Percentiles rank a stretch among this genome's conserved stretches.
Evolutionary conservation across 2,113 vertebrate genomes (phyloP).

Genomic region (Cyprinodon variegatus): DNA sequence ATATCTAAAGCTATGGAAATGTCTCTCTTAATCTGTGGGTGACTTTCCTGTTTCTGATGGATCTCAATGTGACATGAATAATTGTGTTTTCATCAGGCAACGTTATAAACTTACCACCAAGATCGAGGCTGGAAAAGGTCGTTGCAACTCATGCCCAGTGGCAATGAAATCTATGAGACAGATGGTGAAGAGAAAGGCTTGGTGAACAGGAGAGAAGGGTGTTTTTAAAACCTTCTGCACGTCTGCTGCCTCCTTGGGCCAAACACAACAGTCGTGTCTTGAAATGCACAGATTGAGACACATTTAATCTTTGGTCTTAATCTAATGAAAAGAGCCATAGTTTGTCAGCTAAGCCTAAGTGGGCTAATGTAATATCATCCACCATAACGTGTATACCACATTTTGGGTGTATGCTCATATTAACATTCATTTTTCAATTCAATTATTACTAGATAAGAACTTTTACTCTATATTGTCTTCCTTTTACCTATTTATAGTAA

Average conservation of each 20-base stretch:
- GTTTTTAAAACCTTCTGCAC: slow-evolving; percentile 35
- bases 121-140: slow-evolving; percentile 33
- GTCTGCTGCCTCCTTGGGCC: slow-evolving; percentile 16
- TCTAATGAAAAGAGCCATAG: slow-evolving; percentile 35
- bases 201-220: slow-evolving; percentile 19
- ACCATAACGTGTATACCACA: slow-evolving; percentile 19
- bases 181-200: slow-evolving; percentile 18
- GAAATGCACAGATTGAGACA: slow-evolving; percentile 51
- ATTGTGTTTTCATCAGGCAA: slow-evolving; percentile 45
- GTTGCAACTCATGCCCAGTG: slow-evolving; percentile 29
- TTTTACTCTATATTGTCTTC: slow-evolving; percentile 31
- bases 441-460: slow-evolving; percentile 12
- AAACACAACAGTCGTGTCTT: slow-evolving; percentile 50
- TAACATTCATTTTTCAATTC: slow-evolving; percentile 23
- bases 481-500: slow-evolving; percentile 9
- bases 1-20: slow-evolving; percentile 26
- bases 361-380: slow-evolving; percentile 41
- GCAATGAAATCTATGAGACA: slow-evolving; percentile 12
- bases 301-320: slow-evolving; percentile 37
- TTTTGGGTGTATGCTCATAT: slow-evolving; percentile 18
- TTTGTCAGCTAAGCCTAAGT: slow-evolving; percentile 20
- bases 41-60: slow-evolving; percentile 52
- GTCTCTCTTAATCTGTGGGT: slow-evolving; percentile 54
- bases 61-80: slow-evolving; percentile 64
- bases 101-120: slow-evolving; percentile 32